Base-by-base conservation (phyloP, 1,140 invertebrate genomes). In the Bombus breviceps region DNA sequence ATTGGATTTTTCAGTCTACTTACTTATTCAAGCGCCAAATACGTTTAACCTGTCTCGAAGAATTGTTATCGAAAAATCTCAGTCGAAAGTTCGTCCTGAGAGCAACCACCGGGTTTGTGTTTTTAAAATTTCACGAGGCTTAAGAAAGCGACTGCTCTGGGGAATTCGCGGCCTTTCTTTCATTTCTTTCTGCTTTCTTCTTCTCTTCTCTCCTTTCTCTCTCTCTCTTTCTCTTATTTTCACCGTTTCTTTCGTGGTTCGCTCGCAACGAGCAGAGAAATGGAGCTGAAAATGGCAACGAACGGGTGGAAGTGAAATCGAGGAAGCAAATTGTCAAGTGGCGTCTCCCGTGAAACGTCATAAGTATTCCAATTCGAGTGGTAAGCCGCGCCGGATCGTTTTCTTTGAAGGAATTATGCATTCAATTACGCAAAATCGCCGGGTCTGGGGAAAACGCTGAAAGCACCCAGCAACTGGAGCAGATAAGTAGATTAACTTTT, bases 61-160 rank as follows among this genome's bases (percentile, higher is more conserved):
- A 18, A 77, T 77, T 32, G 39, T 68, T 53, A 77, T 68, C 81
- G 62, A 47, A 25, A 68, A 83, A 77, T 83, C 81, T 83, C 28
- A 28, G 53, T 9, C 3, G 12, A n/a, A 83, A 77, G 34, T 83
- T 77, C 22, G 37, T 32, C 47, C 22, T n/a, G n/a, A 78, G 25
- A 41, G 43, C 22, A 57, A 69, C 12, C 74, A 39, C 28, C 15
- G 32, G 62, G 66, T 57, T 84, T 37, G 57, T 71, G 34, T 79
- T 71, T 59, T 79, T 71, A 84, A 79, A 71, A 84, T 84, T 84
- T 78, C 82, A 79, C 47, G 74, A 71, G 75, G 25, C 68, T 59
- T 41, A n/a, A 71, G 53, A 43, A 37, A 71, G 64, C 39, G 9
- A 28, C 47, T 57, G 43, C 73, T 25, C 62, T 39, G 2, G 73